Conservation (phyloP, 2,797 vertebrate genomes). For the Anguilla marmorata region DNA sequence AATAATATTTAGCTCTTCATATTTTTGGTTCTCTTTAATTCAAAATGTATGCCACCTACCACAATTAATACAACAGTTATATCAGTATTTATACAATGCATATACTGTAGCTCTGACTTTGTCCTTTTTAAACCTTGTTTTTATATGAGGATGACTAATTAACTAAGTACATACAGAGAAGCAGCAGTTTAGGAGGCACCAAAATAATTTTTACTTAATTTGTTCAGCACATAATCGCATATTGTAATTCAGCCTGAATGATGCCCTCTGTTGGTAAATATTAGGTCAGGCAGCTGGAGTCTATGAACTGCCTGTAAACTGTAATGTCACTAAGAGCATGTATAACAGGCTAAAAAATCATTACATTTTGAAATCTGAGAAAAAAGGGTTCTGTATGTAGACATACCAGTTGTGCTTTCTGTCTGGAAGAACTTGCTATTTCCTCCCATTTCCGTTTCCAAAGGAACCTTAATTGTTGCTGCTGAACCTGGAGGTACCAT, state of each 20-base stretch:
- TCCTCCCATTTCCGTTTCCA: conserved; percentile 45
- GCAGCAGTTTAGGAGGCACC: neutral
- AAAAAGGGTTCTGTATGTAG: neutral
- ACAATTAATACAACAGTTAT: neutral
- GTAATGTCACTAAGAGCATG: neutral
- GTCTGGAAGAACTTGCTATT: conserved; percentile 28
- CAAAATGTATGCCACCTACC: neutral
- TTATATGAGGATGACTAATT: neutral
- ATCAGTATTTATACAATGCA: neutral
- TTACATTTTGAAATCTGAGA: neutral
- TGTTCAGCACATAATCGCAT: neutral
- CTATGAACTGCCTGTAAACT: neutral
- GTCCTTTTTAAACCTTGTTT: neutral
- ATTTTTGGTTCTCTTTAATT: neutral
- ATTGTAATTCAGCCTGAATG: conserved; percentile 39
- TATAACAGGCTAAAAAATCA: neutral
- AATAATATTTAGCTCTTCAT: neutral
- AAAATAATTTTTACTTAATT: neutral
- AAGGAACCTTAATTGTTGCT: conserved; percentile 46
- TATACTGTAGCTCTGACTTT: neutral
- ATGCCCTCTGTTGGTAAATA: conserved; percentile 55
- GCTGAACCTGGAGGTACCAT: conserved; percentile 42
- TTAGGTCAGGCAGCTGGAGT: conserved; percentile 1
- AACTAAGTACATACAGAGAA: neutral
- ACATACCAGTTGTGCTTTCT: conserved; percentile 58